Base-by-base conservation (phyloP, 2,888 invertebrate genomes). In the Stenotaenia linearis region DNA sequence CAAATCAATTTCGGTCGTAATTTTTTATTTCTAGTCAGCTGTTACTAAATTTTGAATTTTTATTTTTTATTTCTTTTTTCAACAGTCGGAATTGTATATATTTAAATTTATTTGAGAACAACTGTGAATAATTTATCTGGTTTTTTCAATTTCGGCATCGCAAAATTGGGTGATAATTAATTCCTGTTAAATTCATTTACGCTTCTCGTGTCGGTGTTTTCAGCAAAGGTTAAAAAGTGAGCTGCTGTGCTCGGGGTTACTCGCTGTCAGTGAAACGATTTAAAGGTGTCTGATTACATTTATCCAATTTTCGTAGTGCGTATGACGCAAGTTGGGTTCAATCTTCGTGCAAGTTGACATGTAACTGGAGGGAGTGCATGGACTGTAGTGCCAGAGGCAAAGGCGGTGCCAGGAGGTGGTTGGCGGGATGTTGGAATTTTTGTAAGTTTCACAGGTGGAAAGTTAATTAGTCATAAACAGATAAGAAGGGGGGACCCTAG, bases 191-290 rank as follows among this genome's bases (percentile, higher is more conserved):
- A 28, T 69, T 69, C 25, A 69, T 28, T 69, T 25, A 28, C 28
- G 5, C n/a, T 50, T 23, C 0, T 6, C 9, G 5, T 69, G 69
- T 69, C 25, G 9, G 3, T 69, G 5, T 69, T 69, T 1, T 7
- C 23, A 5, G 6, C 15, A 69, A 25, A 12, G 69, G 69, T 25
- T 69, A 25, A 25, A 69, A 28, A 28, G 69, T 69, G 69, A 69
- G 9, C 25, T 28, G 28, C 28, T 25, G 28, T 28, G 69, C 69
- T 69, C 1, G 25, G 25, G 69, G 69, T 10, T 23, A 15, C 69
- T 69, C n/a, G 69, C 69, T 69, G 69, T 69, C 69, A 69, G 69
- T n/a, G 69, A 69, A 69, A 69, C 69, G 69, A 69, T 69, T 69
- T 69, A 69, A 28, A 69, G 69, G 69, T 28, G 69, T 25, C 69